Evolutionary conservation across 2,888 invertebrate species (phyloP), one percentile per base, ranked within the genome.

Genomic region (Aleiodes testaceus): DNA sequence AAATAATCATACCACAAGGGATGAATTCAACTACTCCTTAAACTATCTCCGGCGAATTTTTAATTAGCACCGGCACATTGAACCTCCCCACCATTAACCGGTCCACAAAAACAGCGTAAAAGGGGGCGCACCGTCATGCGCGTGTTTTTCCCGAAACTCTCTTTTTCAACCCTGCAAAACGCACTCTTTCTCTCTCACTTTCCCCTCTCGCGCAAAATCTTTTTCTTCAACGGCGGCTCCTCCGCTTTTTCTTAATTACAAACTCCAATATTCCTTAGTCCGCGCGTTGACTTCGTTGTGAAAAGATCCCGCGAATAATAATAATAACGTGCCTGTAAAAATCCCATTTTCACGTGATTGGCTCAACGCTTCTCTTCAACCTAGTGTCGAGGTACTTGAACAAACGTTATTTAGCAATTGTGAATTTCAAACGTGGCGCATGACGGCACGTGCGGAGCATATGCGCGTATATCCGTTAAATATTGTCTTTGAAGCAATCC

Each of bases 51-150:
- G 16, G 59, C 36, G 83, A 84, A 85, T 86, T 86, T 85, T 86
- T 86, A 86, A 87, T 87, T 87, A 86, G 85, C 79, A 79, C 81
- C 78, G 79, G 73, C 82, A 69, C 79, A 79, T 79, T 80, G 80
- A 75, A 79, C 78, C 70, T 53, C 55, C 20, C 59, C 45, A 44
- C 50, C 68, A 66, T 47, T 65, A 59, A 66, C 59, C 72, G 47
- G 50, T 36, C 7, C 47, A 45, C 47, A 45, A 61, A 63, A 22
- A 50, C 52, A n/a, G 53, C 49, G 69, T 44, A 65, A 50, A 52
- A 70, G 80, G 80, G 76, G 72, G 72, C 75, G 86, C 86, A 88
- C 88, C 88, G 88, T 88, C 88, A 87, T 88, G 88, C 87, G 87
- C 87, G 84, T 84, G 84, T 86, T 86, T 87, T 87, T 86, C 84